Evolutionary conservation across 2,888 invertebrate species (phyloP).

Genomic region (Crepidodera aurea): DNA sequence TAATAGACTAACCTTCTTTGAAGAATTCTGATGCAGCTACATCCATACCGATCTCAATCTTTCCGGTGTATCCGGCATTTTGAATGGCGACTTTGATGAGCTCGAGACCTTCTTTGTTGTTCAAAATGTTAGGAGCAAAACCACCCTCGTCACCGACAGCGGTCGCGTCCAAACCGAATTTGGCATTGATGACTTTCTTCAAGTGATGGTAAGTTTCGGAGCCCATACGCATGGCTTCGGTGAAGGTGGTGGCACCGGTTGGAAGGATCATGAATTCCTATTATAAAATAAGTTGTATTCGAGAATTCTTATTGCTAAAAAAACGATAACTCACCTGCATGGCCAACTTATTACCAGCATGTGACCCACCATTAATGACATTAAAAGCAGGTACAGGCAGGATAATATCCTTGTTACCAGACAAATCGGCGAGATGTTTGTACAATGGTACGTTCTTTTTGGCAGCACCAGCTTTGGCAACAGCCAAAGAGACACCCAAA

Average conservation of each 20-base stretch:
- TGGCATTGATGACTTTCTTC: slow-evolving; percentile 95
- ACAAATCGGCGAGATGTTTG: slow-evolving; percentile 94
- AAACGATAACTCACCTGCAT: slow-evolving; percentile 71
- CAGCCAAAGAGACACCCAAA: slow-evolving; percentile 95
- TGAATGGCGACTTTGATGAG: slow-evolving; percentile 90
- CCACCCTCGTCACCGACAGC: slow-evolving; percentile 99
- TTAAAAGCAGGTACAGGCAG: slow-evolving; percentile 98
- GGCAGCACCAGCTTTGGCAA: slow-evolving; percentile 97
- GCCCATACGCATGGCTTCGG: slow-evolving; percentile 99
- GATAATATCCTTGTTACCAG: slow-evolving; percentile 89
- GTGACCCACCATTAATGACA: slow-evolving; percentile 98
- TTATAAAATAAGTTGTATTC: slow-evolving; percentile 3
- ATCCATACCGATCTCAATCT: slow-evolving; percentile 98
- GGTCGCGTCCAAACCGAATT: slow-evolving; percentile 95
- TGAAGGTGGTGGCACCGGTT: slow-evolving; percentile 88
- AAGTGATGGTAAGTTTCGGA: slow-evolving; percentile 97
- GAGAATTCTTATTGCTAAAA: not conserved
- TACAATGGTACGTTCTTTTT: slow-evolving; percentile 89
- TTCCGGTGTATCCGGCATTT: slow-evolving; percentile 96
- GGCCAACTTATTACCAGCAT: slow-evolving; percentile 97
- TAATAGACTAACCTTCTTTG: slow-evolving; percentile 66
- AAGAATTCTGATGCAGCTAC: slow-evolving; percentile 98
- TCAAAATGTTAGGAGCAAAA: slow-evolving; percentile 97
- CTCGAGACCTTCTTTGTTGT: slow-evolving; percentile 93
- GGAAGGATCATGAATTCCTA: slow-evolving; percentile 60